phyloP scores from a whole-genome alignment of 2,888 invertebrate genomes.

The Globia sparganii region DNA sequence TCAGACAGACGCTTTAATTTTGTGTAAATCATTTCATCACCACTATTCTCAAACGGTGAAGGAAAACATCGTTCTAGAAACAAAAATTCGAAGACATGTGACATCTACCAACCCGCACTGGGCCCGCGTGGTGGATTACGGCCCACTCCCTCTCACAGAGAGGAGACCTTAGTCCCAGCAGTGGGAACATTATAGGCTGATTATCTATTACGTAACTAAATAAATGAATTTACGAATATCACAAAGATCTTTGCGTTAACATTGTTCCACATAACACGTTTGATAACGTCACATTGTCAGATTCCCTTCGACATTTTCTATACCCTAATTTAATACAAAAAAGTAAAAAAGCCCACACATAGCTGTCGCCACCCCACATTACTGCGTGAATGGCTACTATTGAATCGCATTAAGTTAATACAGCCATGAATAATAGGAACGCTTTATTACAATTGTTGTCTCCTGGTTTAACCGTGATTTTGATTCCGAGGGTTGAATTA shows the following conservation, averaged over 20 bases:
- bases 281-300: conserved; percentile 2
- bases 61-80: too few species aligned
- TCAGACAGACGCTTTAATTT: too few species aligned
- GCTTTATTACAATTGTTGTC: conserved; percentile 78
- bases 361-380: conserved; percentile 57
- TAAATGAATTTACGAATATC: background rate
- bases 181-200: too few species aligned
- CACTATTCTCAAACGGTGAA: too few species aligned
- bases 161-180: too few species aligned
- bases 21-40: too few species aligned
- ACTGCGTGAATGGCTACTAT: conserved; percentile 73
- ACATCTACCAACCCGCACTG: too few species aligned
- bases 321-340: conserved; percentile 43
- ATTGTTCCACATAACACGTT: background rate
- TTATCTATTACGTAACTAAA: too few species aligned
- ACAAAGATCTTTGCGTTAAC: background rate
- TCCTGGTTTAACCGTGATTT: conserved; percentile 70
- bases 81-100: too few species aligned
- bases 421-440: conserved; percentile 77
- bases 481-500: conserved; percentile 66
- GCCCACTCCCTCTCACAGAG: too few species aligned
- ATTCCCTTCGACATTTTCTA: conserved; percentile 42
- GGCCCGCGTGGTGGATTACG: too few species aligned
- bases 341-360: conserved; percentile 57
- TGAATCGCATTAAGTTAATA: conserved; percentile 82